Conservation (phyloP, 1,140 invertebrate species). For the Heliconius melpomene region DNA sequence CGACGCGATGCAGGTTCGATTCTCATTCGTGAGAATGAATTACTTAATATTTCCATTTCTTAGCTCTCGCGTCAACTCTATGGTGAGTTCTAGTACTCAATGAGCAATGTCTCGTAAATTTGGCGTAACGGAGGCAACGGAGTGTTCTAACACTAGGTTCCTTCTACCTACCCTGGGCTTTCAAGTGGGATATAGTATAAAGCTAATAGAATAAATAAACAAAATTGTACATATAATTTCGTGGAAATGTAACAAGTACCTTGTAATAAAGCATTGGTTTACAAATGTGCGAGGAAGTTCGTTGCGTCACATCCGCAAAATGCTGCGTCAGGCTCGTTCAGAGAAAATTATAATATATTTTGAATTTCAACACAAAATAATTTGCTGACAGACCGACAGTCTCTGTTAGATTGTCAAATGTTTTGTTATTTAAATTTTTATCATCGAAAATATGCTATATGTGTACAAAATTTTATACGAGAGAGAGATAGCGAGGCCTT, state of each 20-base stretch:
- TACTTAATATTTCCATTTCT: no score
- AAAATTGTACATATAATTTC: background rate
- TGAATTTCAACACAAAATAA: conserved; percentile 22
- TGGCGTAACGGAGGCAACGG: no score
- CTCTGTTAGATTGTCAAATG: background rate
- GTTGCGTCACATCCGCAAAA: conserved; percentile 36
- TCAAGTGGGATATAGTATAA: no score
- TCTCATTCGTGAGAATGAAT: no score
- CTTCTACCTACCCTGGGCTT: no score
- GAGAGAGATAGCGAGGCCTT: background rate
- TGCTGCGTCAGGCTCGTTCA: conserved; percentile 35
- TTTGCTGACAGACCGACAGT: conserved; percentile 11
- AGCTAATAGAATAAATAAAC: no score
- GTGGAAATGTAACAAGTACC: background rate
- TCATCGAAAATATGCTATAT: background rate
- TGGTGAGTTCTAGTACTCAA: no score
- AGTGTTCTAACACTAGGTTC: no score
- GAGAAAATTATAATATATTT: conserved; percentile 21
- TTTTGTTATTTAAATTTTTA: background rate
- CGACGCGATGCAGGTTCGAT: no score
- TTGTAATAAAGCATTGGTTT: conserved; percentile 31
- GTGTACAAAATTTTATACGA: no score
- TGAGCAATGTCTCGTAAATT: no score
- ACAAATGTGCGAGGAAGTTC: conserved; percentile 37
- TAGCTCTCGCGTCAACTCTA: no score